Base-by-base conservation (phyloP, 2,888 invertebrate species). In the Synanthedon tipuliformis region DNA sequence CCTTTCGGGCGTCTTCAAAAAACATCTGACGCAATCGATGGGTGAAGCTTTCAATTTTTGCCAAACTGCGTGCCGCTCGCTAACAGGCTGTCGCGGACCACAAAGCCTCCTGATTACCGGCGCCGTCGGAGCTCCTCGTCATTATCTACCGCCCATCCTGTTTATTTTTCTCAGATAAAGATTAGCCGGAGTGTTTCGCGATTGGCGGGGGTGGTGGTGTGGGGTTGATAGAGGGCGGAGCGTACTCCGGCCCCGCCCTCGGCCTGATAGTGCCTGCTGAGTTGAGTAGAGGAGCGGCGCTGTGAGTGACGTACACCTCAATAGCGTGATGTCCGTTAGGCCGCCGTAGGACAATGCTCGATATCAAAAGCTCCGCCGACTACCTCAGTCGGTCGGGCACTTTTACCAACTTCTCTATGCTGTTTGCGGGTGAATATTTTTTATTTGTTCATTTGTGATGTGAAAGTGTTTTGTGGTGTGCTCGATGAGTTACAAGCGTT, bases 321-420 rank as follows among this genome's bases (percentile, higher is more conserved):
- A 56, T 52, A 55, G 62, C 63, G 65, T 61, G 61, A 63, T 45
- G 45, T 62, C 56, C 57, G 59, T 65, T 34, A 34, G 34, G 62
- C 65, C 59, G 71, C 69, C 49, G 23, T 49, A 16, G 73, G 72
- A 73, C 63, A 76, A 96, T 96, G 96, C 91, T 96, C 89, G 96
- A 96, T 91, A 95, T 96, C 78, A 96, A 96, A 88, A 93, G 93
- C 73, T 93, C 95, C 72, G 93, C 95, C 86, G 95, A 95, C 90
- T 95, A 96, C 89, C 90, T 96, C 76, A 92, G 92, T 88, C 92
- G 95, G 88, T 93, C 95, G 79, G 95, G 95, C 78, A 94, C 95
- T 60, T 95, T 96, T 84, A 94, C 95, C 84, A 96, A 96, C 89
- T 94, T 96, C 90, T 95, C 96, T 85, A 96, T 96, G 96, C 91